A percentile compares a stretch with the other conserved stretches of the same genome.
Evolutionary conservation across 2,797 vertebrate genomes (phyloP).

Genomic region (Bovichtus diacanthus): DNA sequence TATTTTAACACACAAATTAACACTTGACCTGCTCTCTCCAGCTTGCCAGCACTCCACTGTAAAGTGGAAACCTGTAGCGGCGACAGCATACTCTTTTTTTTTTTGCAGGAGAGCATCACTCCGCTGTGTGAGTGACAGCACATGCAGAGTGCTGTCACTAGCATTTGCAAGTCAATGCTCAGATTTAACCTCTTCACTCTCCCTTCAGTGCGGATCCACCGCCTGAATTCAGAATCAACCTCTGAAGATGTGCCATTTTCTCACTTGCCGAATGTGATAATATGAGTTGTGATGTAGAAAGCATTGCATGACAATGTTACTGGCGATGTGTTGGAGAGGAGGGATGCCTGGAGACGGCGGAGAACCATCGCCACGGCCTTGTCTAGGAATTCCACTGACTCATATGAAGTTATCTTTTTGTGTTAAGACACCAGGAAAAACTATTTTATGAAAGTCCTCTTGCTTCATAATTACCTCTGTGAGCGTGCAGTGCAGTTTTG

Average conservation of each 20-base stretch:
- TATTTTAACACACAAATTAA: slow-evolving; percentile 46
- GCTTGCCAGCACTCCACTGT: slow-evolving; percentile 46
- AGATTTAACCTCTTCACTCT: slow-evolving; percentile 73
- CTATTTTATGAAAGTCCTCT: slow-evolving; percentile 9
- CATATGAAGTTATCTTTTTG: slow-evolving; percentile 11
- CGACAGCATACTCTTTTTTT: slow-evolving; percentile 27
- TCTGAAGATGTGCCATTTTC: slow-evolving; percentile 45
- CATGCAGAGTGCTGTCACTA: slow-evolving; percentile 60
- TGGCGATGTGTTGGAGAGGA: too few species aligned
- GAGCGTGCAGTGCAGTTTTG: slow-evolving; percentile 1
- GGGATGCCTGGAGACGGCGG: too few species aligned
- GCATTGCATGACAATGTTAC: too few species aligned
- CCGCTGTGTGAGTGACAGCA: slow-evolving; percentile 66
- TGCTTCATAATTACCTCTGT: slow-evolving; percentile 25
- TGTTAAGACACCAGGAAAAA: slow-evolving; percentile 19
- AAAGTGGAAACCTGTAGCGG: slow-evolving; percentile 59
- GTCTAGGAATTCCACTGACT: slow-evolving; percentile 14
- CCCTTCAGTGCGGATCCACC: slow-evolving; percentile 46
- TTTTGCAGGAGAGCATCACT: slow-evolving; percentile 43
- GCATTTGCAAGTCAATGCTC: slow-evolving; percentile 79
- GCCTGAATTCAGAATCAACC: slow-evolving; percentile 66
- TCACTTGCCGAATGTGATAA: slow-evolving; percentile 20
- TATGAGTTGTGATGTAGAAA: neutral
- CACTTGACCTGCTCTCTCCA: slow-evolving; percentile 48
- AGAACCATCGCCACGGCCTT: slow-evolving; percentile 34